phyloP scores from a whole-genome alignment of 2,113 vertebrate genomes.

The Suncus etruscus region DNA sequence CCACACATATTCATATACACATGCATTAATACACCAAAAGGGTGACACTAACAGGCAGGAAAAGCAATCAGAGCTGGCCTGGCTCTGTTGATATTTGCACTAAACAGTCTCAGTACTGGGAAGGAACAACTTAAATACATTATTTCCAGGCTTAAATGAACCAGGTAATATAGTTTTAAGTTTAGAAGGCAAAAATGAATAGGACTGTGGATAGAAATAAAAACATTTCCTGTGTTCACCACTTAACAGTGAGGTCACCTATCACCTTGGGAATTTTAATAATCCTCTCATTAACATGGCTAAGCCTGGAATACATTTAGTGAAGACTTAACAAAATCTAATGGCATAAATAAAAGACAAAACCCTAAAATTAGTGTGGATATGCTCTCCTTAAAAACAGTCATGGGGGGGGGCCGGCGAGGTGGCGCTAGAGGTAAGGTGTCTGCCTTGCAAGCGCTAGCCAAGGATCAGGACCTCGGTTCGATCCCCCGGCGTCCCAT shows the following conservation, averaged over 20 bases:
- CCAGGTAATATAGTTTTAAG: neutral
- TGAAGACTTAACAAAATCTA: constrained; percentile 9
- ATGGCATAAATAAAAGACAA: neutral
- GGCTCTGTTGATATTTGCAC: neutral
- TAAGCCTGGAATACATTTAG: neutral
- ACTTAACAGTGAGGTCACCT: neutral
- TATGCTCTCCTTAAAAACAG: neutral
- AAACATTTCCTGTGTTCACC: neutral
- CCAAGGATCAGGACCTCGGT: no score
- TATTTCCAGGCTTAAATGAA: neutral
- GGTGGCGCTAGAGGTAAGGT: no score
- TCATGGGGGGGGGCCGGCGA: no score
- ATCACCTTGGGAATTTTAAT: neutral
- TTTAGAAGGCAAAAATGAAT: neutral
- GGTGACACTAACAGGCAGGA: no score
- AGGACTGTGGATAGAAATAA: neutral
- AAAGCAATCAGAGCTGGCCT: neutral
- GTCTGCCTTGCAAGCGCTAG: no score
- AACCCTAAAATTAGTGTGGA: neutral
- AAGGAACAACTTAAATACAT: no score
- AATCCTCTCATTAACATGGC: neutral
- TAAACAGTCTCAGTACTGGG: neutral
- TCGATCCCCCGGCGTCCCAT: no score
- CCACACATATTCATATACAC: neutral
- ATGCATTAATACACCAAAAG: neutral